Evolutionary conservation across 1,140 invertebrate genomes (phyloP), one percentile per base, ranked within the genome.

Genomic region (Antheraea mylitta): DNA sequence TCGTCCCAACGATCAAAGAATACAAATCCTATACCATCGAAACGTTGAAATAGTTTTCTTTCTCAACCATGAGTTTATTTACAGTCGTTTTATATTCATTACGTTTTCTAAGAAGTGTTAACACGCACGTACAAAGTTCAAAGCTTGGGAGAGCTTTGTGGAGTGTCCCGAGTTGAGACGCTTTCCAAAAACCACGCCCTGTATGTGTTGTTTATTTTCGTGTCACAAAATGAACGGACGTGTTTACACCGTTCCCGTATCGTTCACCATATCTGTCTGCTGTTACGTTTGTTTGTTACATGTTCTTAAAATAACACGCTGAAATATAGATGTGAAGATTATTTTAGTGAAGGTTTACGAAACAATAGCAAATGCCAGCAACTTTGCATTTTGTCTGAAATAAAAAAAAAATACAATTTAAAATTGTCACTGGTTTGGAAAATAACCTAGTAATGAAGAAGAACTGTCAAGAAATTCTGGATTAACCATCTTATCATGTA

Each of bases 1-100:
- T 13, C 9, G 13, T 53, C 45, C 16, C 9, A 2, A 53, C 45
- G 45, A 53, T 53, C 45, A 53, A 53, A 53, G 45, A 53, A 53
- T 53, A 53, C 16, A 16, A 53, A 53, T 53, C 45, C 1, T 53
- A 53, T 53, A 53, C 11, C 6, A 53, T 53, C 45, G 45, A 16
- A 16, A 53, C 5, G 45, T 16, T 53, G 45, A 13, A 53, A 53
- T 13, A 53, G 45, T 53, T 53, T 16, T 53, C 45, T 53, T 53
- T 53, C 16, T 53, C 45, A 53, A 53, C 45, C 4, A 13, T 6
- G 16, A 16, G 45, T 53, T 53, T 53, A 53, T 53, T 53, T 53
- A 53, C 38, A 53, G 45, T 53, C 45, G 45, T 53, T 53, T 53
- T 53, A 53, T 53, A 53, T 53, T 53, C 45, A 53, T 53, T 53